Evolutionary conservation across 1,140 invertebrate species (phyloP), one percentile per base, ranked within the genome.

Genomic region (Procambarus clarkii): DNA sequence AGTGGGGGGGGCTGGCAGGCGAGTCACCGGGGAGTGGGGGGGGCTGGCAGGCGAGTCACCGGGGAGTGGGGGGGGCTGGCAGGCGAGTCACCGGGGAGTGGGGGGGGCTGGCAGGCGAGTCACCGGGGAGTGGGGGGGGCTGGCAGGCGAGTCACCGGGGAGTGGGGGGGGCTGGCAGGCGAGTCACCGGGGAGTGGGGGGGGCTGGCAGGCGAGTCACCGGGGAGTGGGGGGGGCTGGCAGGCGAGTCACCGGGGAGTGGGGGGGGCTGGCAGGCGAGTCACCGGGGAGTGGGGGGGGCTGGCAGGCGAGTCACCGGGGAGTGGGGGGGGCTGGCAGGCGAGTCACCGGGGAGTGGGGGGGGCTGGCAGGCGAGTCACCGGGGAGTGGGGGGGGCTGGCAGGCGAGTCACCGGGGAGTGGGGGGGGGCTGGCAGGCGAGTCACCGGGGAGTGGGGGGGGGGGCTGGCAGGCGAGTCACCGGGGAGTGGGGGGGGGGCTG

Each of bases 71-170:
- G 96, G 93, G 97, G 97, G n/a, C 94, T 98, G 34, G 97, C 97
- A 92, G 93, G 93, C 92, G 1, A 45, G 81, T 86, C 60, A 5
- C 18, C 15, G 21, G 8, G 50, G 4, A 34, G 34, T 34, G 34
- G 34, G 34, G 96, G 93, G 97, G 97, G n/a, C 94, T 98, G 34
- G 97, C 97, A 92, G 93, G 93, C 92, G 1, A 45, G 81, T 86
- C 60, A 5, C 18, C 15, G 21, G 8, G 50, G 4, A 34, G 34
- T 34, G 34, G 34, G 34, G 96, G 93, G 97, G 97, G n/a, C 94
- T 98, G 34, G 97, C 97, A 92, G 93, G 93, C 92, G 1, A 45
- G 81, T 86, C 60, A 5, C 18, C 15, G 21, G 8, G 50, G 4
- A 34, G 34, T 34, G 34, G 34, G 34, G 96, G 93, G 97, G 97